Percentiles rank a stretch among this genome's conserved stretches.
These are phyloP conservation scores for Florisuga fusca DNA, from an alignment of 2,797 vertebrate genomes.

Conservation along the genomic window DNA sequence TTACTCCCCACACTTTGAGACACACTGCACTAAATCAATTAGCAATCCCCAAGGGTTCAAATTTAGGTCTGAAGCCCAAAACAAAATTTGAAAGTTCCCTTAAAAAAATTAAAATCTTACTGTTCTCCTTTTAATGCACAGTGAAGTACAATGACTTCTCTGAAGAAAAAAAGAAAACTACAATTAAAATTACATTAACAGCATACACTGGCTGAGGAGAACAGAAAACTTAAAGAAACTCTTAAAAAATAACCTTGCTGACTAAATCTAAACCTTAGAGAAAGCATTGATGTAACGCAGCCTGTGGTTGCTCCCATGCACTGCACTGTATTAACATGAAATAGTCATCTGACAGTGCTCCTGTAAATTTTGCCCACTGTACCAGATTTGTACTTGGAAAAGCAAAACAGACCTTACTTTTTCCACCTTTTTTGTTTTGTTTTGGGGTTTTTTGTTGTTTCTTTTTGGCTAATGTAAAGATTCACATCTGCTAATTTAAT, in stretches of 20 bases:
- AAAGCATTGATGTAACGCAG: neutral
- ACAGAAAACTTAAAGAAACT: slow-evolving; percentile 16
- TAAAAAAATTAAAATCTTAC: neutral
- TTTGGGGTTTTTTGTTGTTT: neutral
- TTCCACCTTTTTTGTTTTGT: neutral
- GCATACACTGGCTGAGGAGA: neutral
- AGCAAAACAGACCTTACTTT: neutral
- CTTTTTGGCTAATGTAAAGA: neutral
- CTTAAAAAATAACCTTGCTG: neutral
- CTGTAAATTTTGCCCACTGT: neutral
- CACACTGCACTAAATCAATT: neutral
- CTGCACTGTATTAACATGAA: neutral
- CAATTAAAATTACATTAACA: slow-evolving; percentile 7
- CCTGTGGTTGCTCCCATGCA: neutral
- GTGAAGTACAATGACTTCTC: neutral
- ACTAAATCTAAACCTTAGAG: neutral
- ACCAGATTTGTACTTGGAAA: neutral
- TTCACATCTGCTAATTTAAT: neutral
- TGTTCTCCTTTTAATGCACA: neutral
- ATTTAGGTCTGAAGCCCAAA: neutral
- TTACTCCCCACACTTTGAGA: neutral
- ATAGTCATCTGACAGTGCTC: neutral
- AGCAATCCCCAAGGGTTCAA: neutral
- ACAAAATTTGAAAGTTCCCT: neutral
- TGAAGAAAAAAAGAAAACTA: neutral